Base-by-base conservation (phyloP, 2,113 vertebrate species). In the Hydrolagus affinis region DNA sequence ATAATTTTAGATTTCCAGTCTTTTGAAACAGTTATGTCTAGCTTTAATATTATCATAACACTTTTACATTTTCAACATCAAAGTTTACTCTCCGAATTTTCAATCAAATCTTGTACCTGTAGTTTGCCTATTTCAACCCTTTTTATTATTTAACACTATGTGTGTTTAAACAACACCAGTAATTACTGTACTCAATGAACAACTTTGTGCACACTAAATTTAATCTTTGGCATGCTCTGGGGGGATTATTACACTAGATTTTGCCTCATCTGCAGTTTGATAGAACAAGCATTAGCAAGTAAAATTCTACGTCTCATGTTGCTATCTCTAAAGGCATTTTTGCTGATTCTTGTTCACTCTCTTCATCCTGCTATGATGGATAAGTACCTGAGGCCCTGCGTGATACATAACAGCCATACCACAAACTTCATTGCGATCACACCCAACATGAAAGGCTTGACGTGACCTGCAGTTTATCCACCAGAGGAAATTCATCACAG, bases 341-440 rank as follows among this genome's bases (percentile, higher is more conserved):
- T 25, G 64, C 64, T 80, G 77, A 80, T 30, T 64, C 59, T 25
- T n/a, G n/a, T n/a, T 64, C 8, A 4, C 60, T 8, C 57, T 30
- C 64, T 80, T 80, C 77, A 66, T 80, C 28, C 60, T 14, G 17
- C 64, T 66, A 62, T 66, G 59, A 83, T 83, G 78, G 66, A 68
- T 66, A 66, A 68, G 78, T 30, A 64, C 15, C 78, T 66, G 25
- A 28, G 78, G 19, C 59, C 56, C 64, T 59, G 15, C 57, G 60
- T 66, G 9, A 64, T 66, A 60, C 17, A 83, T 83, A 30, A 64
- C 15, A 19, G 60, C 10, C 78, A 68, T 66, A 83, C 60, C 62
- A 83, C 23, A 83, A 17, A 23, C 15, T 17, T 83, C 11, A 83
- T 9, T 32, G 59, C 32, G 78, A 83, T 64, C 23, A 64, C 4